Evolutionary conservation across 2,888 invertebrate genomes (phyloP).

Genomic region (Crocallis elinguaria): DNA sequence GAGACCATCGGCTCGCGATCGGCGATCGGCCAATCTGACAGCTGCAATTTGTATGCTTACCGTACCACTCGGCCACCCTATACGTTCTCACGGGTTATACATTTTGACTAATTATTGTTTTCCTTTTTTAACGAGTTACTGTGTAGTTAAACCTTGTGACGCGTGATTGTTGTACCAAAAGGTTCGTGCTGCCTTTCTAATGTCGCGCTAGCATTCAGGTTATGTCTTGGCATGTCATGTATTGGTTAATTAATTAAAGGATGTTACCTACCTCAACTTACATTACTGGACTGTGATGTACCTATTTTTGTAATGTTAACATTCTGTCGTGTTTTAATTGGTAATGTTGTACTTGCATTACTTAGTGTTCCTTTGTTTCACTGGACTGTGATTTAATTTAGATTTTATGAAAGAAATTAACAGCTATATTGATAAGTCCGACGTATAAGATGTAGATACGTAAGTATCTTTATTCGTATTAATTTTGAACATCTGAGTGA

Average conservation of each 20-base stretch:
- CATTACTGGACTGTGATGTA: too few relatives aligned
- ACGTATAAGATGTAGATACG: too few relatives aligned
- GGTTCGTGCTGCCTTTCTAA: slow-evolving; percentile 43
- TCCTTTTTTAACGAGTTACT: slow-evolving; percentile 65
- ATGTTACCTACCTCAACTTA: slow-evolving; percentile 29
- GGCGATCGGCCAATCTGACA: slow-evolving; percentile 65
- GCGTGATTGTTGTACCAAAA: slow-evolving; percentile 64
- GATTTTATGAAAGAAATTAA: too few relatives aligned
- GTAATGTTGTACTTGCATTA: too few relatives aligned
- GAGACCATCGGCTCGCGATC: slow-evolving; percentile 65
- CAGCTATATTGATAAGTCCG: too few relatives aligned
- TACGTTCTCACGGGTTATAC: slow-evolving; percentile 71
- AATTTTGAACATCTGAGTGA: too few relatives aligned
- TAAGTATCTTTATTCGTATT: too few relatives aligned
- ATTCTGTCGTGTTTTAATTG: slow-evolving; percentile 26
- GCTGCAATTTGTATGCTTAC: slow-evolving; percentile 73
- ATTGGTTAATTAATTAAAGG: slow-evolving; percentile 38
- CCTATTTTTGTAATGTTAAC: too few relatives aligned
- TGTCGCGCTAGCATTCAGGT: slow-evolving; percentile 34
- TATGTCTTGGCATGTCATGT: slow-evolving; percentile 35
- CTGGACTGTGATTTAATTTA: too few relatives aligned
- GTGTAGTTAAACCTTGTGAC: slow-evolving; percentile 62
- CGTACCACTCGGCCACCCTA: slow-evolving; percentile 66
- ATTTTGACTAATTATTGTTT: slow-evolving; percentile 79
- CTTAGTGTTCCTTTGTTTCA: too few relatives aligned